These are phyloP conservation scores for Epinotia bilunana DNA, from an alignment of 2,888 invertebrate species.

Conservation along the genomic window DNA sequence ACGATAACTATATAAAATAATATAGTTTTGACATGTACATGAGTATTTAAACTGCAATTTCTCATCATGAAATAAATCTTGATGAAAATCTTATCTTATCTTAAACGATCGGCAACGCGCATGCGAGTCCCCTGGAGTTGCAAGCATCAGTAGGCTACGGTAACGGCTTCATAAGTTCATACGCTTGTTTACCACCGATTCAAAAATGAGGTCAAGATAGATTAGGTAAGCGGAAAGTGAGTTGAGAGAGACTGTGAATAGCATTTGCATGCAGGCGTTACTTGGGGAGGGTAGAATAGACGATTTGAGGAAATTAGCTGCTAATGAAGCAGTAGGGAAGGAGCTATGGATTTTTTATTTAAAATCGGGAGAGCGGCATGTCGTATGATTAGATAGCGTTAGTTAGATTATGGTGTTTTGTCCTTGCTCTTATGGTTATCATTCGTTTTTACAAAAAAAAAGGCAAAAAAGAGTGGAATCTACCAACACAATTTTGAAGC, in stretches of 20 bases:
- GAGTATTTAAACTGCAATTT: too few species aligned
- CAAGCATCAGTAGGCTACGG: too few species aligned
- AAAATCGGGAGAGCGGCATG: not conserved
- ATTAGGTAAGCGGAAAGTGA: not conserved
- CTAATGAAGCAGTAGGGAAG: conserved; percentile 6
- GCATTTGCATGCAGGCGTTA: conserved; percentile 5
- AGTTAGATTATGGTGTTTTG: not conserved
- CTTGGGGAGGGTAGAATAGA: conserved; percentile 6
- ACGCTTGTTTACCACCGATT: too few species aligned
- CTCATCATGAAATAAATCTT: too few species aligned
- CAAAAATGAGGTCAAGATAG: not conserved
- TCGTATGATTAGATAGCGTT: not conserved
- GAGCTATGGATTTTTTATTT: not conserved
- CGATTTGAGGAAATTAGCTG: conserved; percentile 21
- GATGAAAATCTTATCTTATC: too few species aligned
- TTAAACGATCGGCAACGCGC: too few species aligned
- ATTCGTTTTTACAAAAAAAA: not conserved
- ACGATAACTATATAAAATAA: too few species aligned
- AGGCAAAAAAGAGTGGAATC: too few species aligned
- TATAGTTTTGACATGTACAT: too few species aligned
- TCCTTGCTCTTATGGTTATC: not conserved
- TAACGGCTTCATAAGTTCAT: too few species aligned
- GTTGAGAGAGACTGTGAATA: not conserved
- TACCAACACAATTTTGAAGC: too few species aligned
- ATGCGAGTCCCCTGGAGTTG: too few species aligned